Evolutionary conservation across 2,113 vertebrate genomes (phyloP).

Genomic region (Pionites leucogaster): DNA sequence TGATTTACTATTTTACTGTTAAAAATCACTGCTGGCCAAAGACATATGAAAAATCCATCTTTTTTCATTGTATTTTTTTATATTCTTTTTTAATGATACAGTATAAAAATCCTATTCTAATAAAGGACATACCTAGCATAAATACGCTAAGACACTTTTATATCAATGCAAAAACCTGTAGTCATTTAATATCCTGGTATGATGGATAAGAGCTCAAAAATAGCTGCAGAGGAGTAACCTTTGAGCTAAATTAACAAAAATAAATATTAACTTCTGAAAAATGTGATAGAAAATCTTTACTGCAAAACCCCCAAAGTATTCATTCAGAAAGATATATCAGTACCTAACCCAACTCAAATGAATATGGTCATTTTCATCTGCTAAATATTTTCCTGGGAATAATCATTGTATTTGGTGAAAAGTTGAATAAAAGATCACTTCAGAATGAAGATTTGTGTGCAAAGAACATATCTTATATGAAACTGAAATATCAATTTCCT

Average conservation of each 20-base stretch:
- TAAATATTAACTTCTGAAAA: slow-evolving; percentile 76
- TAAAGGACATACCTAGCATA: slow-evolving; percentile 62
- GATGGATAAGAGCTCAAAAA: slow-evolving; percentile 61
- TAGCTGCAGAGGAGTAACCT: slow-evolving; percentile 38
- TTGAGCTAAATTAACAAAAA: slow-evolving; percentile 74
- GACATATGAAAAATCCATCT: slow-evolving; percentile 70
- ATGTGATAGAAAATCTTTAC: slow-evolving; percentile 75
- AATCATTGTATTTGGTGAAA: slow-evolving; percentile 16
- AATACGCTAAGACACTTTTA: slow-evolving; percentile 74
- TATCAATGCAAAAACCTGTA: slow-evolving; percentile 55
- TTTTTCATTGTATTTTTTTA: slow-evolving; percentile 69
- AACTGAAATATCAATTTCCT: background rate
- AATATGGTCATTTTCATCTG: slow-evolving; percentile 42
- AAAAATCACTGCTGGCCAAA: slow-evolving; percentile 38
- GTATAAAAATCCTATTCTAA: slow-evolving; percentile 72
- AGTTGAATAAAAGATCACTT: background rate
- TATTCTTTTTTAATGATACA: slow-evolving; percentile 70
- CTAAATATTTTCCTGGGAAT: slow-evolving; percentile 50
- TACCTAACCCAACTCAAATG: slow-evolving; percentile 15
- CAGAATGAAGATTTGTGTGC: background rate
- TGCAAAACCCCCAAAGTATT: slow-evolving; percentile 33
- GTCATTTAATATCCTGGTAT: background rate
- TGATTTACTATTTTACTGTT: slow-evolving; percentile 30
- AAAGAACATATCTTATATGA: background rate
- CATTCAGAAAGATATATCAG: slow-evolving; percentile 60